Conservation (phyloP, 1,140 invertebrate species). For the Tigriopus japonicus region DNA sequence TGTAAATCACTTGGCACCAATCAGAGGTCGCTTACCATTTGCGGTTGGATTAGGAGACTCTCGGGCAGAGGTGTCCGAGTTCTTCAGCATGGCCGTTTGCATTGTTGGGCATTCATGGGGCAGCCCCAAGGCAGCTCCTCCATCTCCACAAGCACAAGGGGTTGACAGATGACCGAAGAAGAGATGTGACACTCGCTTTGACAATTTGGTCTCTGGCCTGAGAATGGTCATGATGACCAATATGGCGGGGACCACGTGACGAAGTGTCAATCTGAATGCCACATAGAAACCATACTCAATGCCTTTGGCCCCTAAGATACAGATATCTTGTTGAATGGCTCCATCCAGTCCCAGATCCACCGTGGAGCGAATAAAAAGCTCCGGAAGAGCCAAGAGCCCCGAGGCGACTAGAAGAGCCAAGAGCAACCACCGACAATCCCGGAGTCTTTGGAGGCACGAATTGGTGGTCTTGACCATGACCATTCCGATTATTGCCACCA, state of each 20-base stretch:
- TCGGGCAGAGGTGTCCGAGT: too few relatives aligned
- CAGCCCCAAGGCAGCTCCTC: background rate
- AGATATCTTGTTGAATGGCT: background rate
- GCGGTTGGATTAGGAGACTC: too few relatives aligned
- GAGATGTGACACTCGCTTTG: slow-evolving; percentile 5
- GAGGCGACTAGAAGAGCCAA: slow-evolving; percentile 1
- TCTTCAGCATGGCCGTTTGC: slow-evolving; percentile 6
- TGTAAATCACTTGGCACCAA: too few relatives aligned
- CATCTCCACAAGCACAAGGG: background rate
- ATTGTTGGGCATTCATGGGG: slow-evolving; percentile 2
- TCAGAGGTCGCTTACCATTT: too few relatives aligned
- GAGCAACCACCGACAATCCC: slow-evolving; percentile 3
- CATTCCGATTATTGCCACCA: slow-evolving; percentile 1
- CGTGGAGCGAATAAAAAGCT: background rate
- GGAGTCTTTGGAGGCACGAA: background rate
- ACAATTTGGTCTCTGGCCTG: slow-evolving; percentile 2
- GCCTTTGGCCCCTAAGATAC: background rate
- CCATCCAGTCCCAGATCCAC: background rate
- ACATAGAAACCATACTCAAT: background rate
- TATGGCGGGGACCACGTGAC: background rate
- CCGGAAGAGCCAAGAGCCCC: background rate
- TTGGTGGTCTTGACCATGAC: slow-evolving; percentile 5
- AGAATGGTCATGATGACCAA: background rate
- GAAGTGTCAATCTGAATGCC: slow-evolving; percentile 1
- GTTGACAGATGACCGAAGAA: slow-evolving; percentile 3